Conservation (phyloP, 2,888 invertebrate genomes). For the Ernsta delagoae region DNA sequence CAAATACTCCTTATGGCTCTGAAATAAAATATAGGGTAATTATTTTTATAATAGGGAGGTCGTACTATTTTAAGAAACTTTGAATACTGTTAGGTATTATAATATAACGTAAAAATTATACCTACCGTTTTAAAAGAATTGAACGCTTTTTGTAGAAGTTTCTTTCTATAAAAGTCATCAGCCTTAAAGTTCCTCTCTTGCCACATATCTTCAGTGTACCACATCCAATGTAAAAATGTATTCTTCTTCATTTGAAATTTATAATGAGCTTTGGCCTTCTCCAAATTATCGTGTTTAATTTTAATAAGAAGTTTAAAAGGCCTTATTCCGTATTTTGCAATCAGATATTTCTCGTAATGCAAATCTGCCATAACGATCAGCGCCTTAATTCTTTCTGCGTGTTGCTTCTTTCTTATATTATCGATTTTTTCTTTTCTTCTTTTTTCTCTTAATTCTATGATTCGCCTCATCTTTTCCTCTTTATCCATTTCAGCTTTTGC, state of each 20-base stretch:
- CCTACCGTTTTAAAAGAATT: constrained; percentile 75
- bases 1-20: constrained; percentile 73
- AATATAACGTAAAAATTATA: no score
- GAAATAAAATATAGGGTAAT: constrained; percentile 45
- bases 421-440: constrained; percentile 86
- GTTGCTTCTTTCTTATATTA: constrained; percentile 85
- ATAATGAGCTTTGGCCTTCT: constrained; percentile 77
- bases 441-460: constrained; percentile 86
- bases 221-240: constrained; percentile 81
- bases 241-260: constrained; percentile 76
- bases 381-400: constrained; percentile 71
- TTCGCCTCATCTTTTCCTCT: constrained; percentile 85
- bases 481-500: constrained; percentile 84
- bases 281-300: constrained; percentile 66
- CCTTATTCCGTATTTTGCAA: constrained; percentile 67
- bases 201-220: constrained; percentile 76
- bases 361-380: constrained; percentile 80
- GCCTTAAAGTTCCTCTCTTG: constrained; percentile 84
- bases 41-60: neutral
- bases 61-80: neutral
- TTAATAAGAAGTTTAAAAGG: constrained; percentile 64
- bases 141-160: constrained; percentile 74
- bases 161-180: constrained; percentile 79
- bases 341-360: constrained; percentile 74
- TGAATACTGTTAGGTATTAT: neutral